A percentile compares a stretch with the other conserved stretches of the same genome.
Evolutionary conservation across 2,113 vertebrate genomes (phyloP).

Genomic region (Stegostoma tigrinum): DNA sequence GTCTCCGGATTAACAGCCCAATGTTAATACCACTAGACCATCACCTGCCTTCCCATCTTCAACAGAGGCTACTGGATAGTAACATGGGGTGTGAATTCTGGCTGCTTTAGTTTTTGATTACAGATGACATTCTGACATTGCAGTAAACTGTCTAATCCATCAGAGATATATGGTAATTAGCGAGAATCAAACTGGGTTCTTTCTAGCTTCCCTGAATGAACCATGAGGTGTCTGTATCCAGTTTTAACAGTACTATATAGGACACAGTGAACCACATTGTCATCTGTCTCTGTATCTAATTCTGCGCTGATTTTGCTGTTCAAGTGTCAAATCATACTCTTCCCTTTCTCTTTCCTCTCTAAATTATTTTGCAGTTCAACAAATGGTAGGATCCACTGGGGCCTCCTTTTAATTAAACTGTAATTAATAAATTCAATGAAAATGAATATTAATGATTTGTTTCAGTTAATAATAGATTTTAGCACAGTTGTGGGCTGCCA

Average conservation of each 20-base stretch:
- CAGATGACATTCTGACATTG: neutral
- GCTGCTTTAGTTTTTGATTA: neutral
- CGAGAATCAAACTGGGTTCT: neutral
- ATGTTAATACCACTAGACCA: too few species aligned
- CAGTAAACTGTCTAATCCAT: neutral
- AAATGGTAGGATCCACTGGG: neutral
- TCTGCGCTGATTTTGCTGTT: neutral
- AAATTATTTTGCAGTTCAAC: neutral
- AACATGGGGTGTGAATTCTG: neutral
- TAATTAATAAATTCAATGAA: slow-evolving; percentile 12
- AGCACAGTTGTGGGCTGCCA: neutral
- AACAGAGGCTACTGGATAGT: neutral
- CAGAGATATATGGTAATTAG: neutral
- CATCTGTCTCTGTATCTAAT: neutral
- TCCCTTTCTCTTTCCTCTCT: neutral
- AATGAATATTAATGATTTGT: slow-evolving; percentile 26
- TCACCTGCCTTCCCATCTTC: neutral
- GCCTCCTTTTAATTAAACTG: slow-evolving; percentile 6
- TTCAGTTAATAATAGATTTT: neutral
- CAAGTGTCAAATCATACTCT: neutral
- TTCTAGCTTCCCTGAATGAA: neutral
- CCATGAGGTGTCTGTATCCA: neutral
- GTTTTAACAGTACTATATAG: neutral
- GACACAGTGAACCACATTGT: neutral
- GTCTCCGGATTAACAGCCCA: too few species aligned